Evolutionary conservation across 37 sponge, comb jelly and placozoan genomes (phyloP), one percentile per base, ranked within the genome.

Genomic region (Amphimedon queenslandica): DNA sequence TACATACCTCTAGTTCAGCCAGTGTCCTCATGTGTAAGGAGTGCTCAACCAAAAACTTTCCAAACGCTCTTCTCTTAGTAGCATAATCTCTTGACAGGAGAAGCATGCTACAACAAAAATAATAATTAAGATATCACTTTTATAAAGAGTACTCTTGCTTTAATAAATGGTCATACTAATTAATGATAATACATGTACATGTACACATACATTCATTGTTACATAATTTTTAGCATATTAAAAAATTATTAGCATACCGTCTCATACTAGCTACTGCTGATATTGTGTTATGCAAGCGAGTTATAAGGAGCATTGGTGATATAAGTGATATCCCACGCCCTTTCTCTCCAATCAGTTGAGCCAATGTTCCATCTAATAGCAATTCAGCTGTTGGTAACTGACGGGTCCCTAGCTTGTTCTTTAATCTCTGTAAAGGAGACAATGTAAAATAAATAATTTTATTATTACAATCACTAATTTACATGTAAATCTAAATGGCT

Each of bases 321-420:
- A 92, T 92, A 2, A 53, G 42, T 5, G 88, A 69, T 20, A 92
- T 82, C 25, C 90, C 92, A 10, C 82, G 55, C 27, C 90, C 90
- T 23, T 53, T 47, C 33, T 87, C 79, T 3, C 82, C 77, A 25
- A 93, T 58, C 61, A 77, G 28, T 23, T 64, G 58, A 4, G 92
- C 96, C n/a, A 4, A 16, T 34, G 86, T 78, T 0, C 94, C 98
- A 55, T 84, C 84, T 55, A 97, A 68, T 13, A 84, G 63, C 25
- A 97, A 73, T 65, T 97, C 98, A 32, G 98, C 98, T 58, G 98
- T 97, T 0, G 98, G 98, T 23, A 97, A 82, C 72, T 97, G 98
- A 30, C 94, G 73, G 3, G 98, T 97, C 0, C 98, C 98, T 31
- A 97, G 75, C 67, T 97, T 97, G 69, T 93, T 69, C 72, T 97